A percentile compares a stretch with the other conserved stretches of the same genome.
These are phyloP conservation scores for Hirundo rustica DNA, from an alignment of 2,797 vertebrate genomes.

Conservation along the genomic window DNA sequence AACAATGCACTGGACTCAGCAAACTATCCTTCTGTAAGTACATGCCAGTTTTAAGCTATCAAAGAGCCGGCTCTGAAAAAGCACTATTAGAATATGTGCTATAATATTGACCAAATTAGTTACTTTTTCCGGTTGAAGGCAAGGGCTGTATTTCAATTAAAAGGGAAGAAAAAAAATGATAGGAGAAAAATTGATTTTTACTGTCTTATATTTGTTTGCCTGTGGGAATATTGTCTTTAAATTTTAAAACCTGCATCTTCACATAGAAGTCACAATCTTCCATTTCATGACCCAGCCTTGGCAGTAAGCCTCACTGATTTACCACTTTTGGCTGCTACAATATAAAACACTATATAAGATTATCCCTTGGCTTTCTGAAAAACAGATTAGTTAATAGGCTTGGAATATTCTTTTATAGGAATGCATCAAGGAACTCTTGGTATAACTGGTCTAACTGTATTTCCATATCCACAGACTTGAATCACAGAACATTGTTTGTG, in stretches of 20 bases:
- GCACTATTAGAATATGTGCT: fast-evolving
- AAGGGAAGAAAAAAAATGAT: neutral
- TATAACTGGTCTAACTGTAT: neutral
- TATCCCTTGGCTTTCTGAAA: neutral
- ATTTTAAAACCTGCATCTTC: neutral
- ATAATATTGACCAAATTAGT: neutral
- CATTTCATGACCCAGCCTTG: neutral
- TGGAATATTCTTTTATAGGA: neutral
- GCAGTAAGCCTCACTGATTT: neutral
- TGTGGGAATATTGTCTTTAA: neutral
- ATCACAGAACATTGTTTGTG: neutral
- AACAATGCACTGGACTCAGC: neutral
- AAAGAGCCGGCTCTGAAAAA: neutral
- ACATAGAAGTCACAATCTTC: neutral
- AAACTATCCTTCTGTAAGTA: neutral
- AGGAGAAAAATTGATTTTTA: neutral
- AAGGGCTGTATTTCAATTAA: neutral
- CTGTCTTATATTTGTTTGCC: neutral
- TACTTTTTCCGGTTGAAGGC: neutral
- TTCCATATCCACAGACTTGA: neutral
- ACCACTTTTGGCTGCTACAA: neutral
- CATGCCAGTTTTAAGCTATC: neutral
- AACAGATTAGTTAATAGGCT: neutral
- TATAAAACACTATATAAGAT: neutral
- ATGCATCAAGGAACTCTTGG: neutral